Percentiles rank a stretch among this genome's conserved stretches.
These are phyloP conservation scores for Sminthurinus aureus DNA, from an alignment of 2,888 invertebrate species.

Conservation along the genomic window DNA sequence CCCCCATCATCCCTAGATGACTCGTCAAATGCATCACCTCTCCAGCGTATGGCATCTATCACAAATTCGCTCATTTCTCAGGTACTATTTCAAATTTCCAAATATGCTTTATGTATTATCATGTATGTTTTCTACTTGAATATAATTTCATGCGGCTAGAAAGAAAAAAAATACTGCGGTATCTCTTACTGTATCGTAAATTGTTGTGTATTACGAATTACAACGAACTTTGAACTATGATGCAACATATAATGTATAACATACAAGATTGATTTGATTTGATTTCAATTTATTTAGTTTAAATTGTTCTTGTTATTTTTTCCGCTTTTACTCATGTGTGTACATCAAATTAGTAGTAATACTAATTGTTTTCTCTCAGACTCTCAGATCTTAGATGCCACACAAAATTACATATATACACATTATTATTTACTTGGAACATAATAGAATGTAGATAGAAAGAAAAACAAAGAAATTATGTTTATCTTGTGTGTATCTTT, in stretches of 20 bases:
- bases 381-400: too few species aligned
- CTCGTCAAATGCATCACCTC: slow-evolving; percentile 84
- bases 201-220: neutral
- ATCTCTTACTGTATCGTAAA: neutral
- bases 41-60: slow-evolving; percentile 97
- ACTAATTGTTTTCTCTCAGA: too few species aligned
- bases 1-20: slow-evolving; percentile 73
- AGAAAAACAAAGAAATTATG: neutral
- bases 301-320: too few species aligned
- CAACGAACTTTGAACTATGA: too few species aligned
- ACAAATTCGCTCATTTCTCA: slow-evolving; percentile 95
- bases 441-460: neutral
- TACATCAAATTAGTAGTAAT: too few species aligned
- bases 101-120: neutral
- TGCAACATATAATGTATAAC: too few species aligned
- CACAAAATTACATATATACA: neutral
- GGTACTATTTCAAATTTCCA: slow-evolving; percentile 57
- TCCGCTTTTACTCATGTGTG: too few species aligned
- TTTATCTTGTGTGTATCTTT: neutral
- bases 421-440: neutral
- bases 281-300: too few species aligned
- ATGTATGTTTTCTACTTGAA: neutral
- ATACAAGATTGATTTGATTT: too few species aligned
- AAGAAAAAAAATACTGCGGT: neutral
- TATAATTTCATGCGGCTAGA: neutral